Conservation (phyloP, 2,113 vertebrate genomes). For the Nibea coibor region DNA sequence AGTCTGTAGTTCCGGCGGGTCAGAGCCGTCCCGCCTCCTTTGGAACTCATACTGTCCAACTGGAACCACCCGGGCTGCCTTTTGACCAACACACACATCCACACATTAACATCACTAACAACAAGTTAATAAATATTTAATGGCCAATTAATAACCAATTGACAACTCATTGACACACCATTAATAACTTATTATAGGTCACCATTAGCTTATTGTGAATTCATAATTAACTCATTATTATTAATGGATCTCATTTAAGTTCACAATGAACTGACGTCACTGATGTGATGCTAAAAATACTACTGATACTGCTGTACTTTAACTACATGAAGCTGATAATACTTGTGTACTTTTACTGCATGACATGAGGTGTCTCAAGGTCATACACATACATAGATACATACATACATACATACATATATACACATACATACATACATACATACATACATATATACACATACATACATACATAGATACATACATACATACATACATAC, state of each 20-base stretch:
- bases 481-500: too few relatives aligned
- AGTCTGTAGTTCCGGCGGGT: constrained; percentile 91
- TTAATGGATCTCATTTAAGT: background rate
- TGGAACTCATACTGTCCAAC: constrained; percentile 88
- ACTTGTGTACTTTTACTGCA: background rate
- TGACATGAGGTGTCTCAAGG: background rate
- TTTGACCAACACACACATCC: constrained; percentile 22
- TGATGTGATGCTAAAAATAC: background rate
- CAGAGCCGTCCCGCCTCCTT: constrained; percentile 87
- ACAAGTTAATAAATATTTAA: background rate
- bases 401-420: too few relatives aligned
- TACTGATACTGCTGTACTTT: background rate
- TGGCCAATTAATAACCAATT: too few relatives aligned
- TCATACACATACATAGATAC: too few relatives aligned
- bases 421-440: too few relatives aligned
- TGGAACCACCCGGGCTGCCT: constrained; percentile 41
- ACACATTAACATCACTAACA: background rate
- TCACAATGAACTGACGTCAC: too few relatives aligned
- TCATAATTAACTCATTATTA: too few relatives aligned
- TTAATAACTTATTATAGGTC: too few relatives aligned
- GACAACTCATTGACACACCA: too few relatives aligned
- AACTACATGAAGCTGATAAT: background rate
- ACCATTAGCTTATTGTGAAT: too few relatives aligned
- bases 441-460: too few relatives aligned
- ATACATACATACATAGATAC: too few relatives aligned